These are phyloP conservation scores for Hydrolagus affinis DNA, from an alignment of 2,113 vertebrate species.

Conservation along the genomic window DNA sequence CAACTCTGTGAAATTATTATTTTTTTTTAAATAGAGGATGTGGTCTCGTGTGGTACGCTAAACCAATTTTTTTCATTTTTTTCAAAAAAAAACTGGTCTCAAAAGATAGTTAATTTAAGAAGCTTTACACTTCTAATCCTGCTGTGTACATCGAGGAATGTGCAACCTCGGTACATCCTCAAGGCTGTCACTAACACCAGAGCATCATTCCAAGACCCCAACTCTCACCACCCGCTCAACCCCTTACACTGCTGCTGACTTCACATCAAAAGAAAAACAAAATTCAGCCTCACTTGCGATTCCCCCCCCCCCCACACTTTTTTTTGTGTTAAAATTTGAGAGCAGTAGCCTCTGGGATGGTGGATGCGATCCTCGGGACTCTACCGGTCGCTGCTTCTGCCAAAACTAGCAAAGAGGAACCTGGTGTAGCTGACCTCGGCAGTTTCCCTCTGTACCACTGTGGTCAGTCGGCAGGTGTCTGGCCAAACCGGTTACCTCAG, in stretches of 20 bases:
- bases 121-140: background rate
- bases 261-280: too few species aligned
- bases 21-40: background rate
- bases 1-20: background rate
- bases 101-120: background rate
- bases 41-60: conserved; percentile 11
- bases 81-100: too few species aligned
- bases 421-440: too few species aligned
- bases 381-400: too few species aligned
- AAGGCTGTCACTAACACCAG: conserved; percentile 17
- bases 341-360: too few species aligned
- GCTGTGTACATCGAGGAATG: background rate
- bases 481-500: too few species aligned
- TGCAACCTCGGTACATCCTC: background rate
- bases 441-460: too few species aligned
- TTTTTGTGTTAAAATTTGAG: background rate
- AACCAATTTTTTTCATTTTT: background rate
- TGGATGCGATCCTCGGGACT: too few species aligned
- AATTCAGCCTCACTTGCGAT: background rate
- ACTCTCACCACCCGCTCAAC: too few species aligned
- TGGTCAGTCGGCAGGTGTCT: too few species aligned
- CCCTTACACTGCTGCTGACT: conserved; percentile 6
- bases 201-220: background rate
- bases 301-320: too few species aligned
- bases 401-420: too few species aligned